Conservation (phyloP, 2,113 vertebrate genomes). For the Seriola quinqueradiata region DNA sequence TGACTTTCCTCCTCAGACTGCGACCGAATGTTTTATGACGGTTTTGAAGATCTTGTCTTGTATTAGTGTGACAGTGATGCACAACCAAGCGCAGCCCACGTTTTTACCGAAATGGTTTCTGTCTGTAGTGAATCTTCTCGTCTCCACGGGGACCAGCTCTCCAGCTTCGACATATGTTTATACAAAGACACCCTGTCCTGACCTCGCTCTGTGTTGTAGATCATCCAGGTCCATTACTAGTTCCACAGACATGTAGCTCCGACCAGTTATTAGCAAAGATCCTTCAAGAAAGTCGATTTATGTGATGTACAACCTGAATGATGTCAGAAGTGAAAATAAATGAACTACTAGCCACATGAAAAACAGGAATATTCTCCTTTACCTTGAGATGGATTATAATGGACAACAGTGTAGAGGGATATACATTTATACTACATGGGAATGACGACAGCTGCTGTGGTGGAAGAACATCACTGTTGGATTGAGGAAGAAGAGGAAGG, state of each 20-base stretch:
- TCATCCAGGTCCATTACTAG: neutral
- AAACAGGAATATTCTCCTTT: neutral
- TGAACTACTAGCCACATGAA: neutral
- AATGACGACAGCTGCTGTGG: neutral
- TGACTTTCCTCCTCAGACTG: slow-evolving; percentile 27
- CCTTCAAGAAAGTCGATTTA: neutral
- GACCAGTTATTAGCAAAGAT: neutral
- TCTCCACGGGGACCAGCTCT: slow-evolving; percentile 11
- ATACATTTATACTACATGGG: neutral
- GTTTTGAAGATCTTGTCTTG: slow-evolving; percentile 39
- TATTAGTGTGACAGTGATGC: neutral
- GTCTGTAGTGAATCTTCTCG: neutral
- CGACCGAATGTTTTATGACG: slow-evolving; percentile 43
- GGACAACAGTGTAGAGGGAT: neutral
- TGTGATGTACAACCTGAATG: neutral
- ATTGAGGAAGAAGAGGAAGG: neutral
- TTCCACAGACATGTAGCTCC: neutral
- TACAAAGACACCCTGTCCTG: neutral
- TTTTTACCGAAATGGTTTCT: neutral
- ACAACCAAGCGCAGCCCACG: slow-evolving; percentile 7
- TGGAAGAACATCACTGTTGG: neutral
- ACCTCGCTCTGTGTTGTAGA: neutral
- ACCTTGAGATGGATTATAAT: neutral
- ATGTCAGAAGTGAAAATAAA: neutral
- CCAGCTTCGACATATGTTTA: neutral